A percentile compares a stretch with the other conserved stretches of the same genome.
Evolutionary conservation across 2,888 invertebrate genomes (phyloP).

Genomic region (Masnerella sp.): DNA sequence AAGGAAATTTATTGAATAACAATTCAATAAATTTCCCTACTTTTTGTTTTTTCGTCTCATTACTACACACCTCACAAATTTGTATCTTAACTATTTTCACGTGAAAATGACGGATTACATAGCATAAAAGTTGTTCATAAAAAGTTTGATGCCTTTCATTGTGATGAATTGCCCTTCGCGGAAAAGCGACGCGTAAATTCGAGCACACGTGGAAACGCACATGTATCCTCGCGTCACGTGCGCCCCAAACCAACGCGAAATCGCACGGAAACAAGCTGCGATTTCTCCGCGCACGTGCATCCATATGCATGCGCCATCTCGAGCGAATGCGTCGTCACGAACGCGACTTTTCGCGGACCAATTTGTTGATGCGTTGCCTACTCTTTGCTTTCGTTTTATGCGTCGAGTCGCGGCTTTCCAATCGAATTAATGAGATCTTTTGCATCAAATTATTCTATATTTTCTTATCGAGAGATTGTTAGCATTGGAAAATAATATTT

Average conservation of each 20-base stretch:
- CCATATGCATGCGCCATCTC: slow-evolving; percentile 14
- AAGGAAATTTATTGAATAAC: no score
- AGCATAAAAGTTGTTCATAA: no score
- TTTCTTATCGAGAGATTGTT: no score
- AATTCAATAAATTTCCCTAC: no score
- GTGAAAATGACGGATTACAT: no score
- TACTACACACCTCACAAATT: no score
- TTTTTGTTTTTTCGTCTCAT: no score
- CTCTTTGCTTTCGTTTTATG: background rate
- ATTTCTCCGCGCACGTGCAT: slow-evolving; percentile 17
- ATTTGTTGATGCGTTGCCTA: slow-evolving; percentile 15
- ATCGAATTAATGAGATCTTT: background rate
- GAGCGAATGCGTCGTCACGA: slow-evolving; percentile 26
- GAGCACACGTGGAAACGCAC: background rate
- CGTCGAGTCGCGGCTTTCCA: background rate
- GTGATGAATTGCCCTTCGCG: slow-evolving; percentile 13
- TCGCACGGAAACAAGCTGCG: slow-evolving; percentile 13
- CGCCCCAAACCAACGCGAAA: background rate
- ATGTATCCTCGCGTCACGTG: slow-evolving; percentile 22
- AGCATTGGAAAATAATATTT: no score
- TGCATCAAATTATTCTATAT: background rate
- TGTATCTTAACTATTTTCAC: no score
- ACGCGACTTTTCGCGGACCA: slow-evolving; percentile 16
- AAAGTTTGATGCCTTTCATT: slow-evolving; percentile 16
- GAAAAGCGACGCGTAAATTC: slow-evolving; percentile 5